Conservation (phyloP, 2,888 invertebrate species). For the Meloe dianella region DNA sequence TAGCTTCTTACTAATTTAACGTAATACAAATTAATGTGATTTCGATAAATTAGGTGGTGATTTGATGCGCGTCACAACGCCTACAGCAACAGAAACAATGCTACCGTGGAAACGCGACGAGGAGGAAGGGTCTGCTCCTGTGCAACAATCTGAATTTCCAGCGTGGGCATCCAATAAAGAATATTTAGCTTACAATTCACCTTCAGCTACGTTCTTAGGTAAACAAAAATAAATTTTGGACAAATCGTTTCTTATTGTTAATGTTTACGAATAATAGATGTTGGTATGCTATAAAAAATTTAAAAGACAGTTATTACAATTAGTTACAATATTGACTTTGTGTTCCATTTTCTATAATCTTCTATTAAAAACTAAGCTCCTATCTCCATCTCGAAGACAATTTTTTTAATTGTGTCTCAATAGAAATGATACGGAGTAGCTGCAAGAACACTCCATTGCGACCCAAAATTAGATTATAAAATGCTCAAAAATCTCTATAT, state of each 20-base stretch:
- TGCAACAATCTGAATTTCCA: constrained; percentile 84
- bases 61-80: constrained; percentile 79
- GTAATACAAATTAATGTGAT: neutral
- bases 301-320: too few relatives aligned
- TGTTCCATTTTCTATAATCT: too few relatives aligned
- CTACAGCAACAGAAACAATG: constrained; percentile 87
- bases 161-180: constrained; percentile 96
- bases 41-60: constrained; percentile 62
- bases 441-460: too few relatives aligned
- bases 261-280: neutral
- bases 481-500: too few relatives aligned
- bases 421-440: too few relatives aligned
- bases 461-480: too few relatives aligned
- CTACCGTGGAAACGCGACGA: constrained; percentile 91
- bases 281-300: neutral
- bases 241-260: neutral
- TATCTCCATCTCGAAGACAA: too few relatives aligned
- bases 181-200: constrained; percentile 89
- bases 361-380: too few relatives aligned
- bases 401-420: too few relatives aligned
- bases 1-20: too few relatives aligned
- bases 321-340: too few relatives aligned
- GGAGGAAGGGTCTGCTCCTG: constrained; percentile 69
- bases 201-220: constrained; percentile 91
- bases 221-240: constrained; percentile 46